These are phyloP conservation scores for Pseudorasbora parva DNA, from an alignment of 2,113 vertebrate genomes.

Conservation along the genomic window DNA sequence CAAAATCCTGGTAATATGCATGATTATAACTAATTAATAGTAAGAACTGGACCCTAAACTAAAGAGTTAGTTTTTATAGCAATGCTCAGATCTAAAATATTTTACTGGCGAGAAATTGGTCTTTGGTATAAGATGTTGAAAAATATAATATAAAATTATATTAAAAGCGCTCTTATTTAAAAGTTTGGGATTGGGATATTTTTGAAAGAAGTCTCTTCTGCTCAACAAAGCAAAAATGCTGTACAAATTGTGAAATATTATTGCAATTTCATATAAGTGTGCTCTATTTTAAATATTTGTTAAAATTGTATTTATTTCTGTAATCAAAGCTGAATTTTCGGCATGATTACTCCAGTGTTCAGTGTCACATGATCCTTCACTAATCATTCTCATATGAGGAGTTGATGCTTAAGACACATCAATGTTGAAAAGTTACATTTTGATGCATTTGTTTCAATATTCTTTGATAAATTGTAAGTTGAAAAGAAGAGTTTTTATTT, in stretches of 20 bases:
- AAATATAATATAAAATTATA: neutral
- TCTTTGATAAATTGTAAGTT: neutral
- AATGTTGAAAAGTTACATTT: no score
- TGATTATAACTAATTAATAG: no score
- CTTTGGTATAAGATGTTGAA: neutral
- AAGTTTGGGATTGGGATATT: no score
- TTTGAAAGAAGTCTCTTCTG: no score
- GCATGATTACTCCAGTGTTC: neutral
- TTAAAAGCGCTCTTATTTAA: neutral
- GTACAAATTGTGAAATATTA: neutral
- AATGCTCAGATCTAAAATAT: neutral
- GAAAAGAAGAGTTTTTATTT: neutral
- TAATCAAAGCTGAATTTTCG: neutral
- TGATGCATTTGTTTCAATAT: no score
- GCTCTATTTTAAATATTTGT: neutral
- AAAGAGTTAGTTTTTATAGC: neutral
- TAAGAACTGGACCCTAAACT: no score
- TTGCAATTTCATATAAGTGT: neutral
- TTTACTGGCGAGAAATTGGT: neutral
- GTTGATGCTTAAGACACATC: no score
- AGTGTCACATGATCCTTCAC: slow-evolving; percentile 3
- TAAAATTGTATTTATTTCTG: neutral
- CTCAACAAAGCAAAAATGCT: neutral
- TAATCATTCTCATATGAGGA: neutral
- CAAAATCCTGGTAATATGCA: no score